Conservation (phyloP, 2,888 invertebrate genomes). For the Corbicula japonica region DNA sequence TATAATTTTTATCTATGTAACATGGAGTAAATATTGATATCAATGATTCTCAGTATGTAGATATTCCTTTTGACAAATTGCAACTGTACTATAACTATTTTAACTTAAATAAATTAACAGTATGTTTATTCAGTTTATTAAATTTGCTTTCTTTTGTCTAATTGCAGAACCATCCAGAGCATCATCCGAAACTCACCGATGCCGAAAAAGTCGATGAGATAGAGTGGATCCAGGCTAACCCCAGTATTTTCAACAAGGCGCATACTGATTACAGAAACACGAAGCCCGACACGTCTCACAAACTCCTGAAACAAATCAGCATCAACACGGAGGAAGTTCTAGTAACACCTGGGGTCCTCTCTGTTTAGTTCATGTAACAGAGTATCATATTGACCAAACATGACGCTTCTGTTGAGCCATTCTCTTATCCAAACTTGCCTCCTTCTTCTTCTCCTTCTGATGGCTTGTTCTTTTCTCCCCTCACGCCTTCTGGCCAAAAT, state of each 20-base stretch:
- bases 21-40: constrained; percentile 50
- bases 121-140: constrained; percentile 50
- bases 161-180: constrained; percentile 49
- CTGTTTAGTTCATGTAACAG: no score
- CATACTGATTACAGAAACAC: constrained; percentile 50
- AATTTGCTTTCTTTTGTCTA: constrained; percentile 48
- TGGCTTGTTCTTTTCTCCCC: constrained; percentile 7
- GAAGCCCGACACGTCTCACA: constrained; percentile 16
- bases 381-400: no score
- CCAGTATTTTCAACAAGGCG: constrained; percentile 48
- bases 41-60: constrained; percentile 47
- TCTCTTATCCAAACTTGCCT: constrained; percentile 27
- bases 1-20: constrained; percentile 44
- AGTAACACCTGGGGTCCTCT: no score
- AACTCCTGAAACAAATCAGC: no score
- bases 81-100: constrained; percentile 46
- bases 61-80: constrained; percentile 47
- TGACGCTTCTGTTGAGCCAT: no score
- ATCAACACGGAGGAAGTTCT: no score
- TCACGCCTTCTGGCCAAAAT: no score
- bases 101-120: constrained; percentile 41
- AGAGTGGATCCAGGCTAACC: constrained; percentile 47
- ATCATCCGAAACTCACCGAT: constrained; percentile 50
- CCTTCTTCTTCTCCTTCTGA: constrained; percentile 13
- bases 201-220: constrained; percentile 46